Base-by-base conservation (phyloP, 2,113 vertebrate genomes). In the Xenopus tropicalis region DNA sequence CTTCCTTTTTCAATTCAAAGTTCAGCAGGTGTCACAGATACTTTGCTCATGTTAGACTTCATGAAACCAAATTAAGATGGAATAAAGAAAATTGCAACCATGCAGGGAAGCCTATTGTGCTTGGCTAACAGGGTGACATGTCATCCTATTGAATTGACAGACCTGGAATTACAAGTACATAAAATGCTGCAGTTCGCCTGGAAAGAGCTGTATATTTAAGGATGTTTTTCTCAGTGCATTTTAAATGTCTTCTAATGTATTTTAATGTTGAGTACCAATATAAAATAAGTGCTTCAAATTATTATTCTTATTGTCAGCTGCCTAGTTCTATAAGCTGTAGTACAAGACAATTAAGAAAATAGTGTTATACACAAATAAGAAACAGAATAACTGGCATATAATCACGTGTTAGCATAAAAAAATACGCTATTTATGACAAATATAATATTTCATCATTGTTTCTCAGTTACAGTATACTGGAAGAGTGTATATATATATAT, bases 31-130 rank as follows among this genome's bases (percentile, higher is more conserved):
- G 70, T 61, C 14, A 58, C 20, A 71, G 66, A 75, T 75, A 75
- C 72, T 68, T 74, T 70, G 20, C 65, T 21, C 79, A 61, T 75
- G 37, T 78, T 81, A 72, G 77, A 68, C 67, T 77, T 78, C 77
- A 51, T 12, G 68, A 72, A 58, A 73, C 66, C 71, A 83, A 80
- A 82, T 78, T 61, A 81, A 70, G 77, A 71, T 72, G 69, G 75
- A 77, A 79, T 72, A 59, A 80, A 77, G 78, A 79, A 80, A 79
- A 72, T 29, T 42, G 43, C 62, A 76, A 54, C 71, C 68, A 69
- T 77, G 61, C 68, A 69, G 78, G 63, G 71, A 73, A 69, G 68
- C 62, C 71, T 80, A 69, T 76, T 69, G 70, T 80, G 73, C 66
- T 61, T 61, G 72, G 73, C 58, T 69, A 75, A 75, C 66, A 75